Conservation (phyloP, 2,888 invertebrate genomes). For the Ecliptopera silaceata region DNA sequence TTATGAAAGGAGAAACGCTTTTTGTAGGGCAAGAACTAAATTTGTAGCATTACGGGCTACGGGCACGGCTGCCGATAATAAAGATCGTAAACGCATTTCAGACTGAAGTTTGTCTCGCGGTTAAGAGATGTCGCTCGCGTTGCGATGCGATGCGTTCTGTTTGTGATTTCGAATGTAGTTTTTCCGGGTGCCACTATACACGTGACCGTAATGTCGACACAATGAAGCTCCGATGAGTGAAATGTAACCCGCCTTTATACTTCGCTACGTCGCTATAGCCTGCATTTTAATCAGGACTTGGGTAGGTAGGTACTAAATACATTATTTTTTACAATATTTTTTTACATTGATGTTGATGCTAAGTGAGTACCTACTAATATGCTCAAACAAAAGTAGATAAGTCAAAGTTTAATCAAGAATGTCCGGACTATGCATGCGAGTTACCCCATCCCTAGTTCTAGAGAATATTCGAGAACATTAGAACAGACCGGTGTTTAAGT, state of each 20-base stretch:
- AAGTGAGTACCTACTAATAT: too few species aligned
- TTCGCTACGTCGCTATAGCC: constrained; percentile 8
- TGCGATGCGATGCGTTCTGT: constrained; percentile 45
- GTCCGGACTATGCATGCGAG: too few species aligned
- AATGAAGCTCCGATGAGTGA: constrained; percentile 44
- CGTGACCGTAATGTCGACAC: constrained; percentile 43
- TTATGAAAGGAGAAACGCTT: constrained; percentile 83
- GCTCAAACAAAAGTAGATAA: too few species aligned
- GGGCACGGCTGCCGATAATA: constrained; percentile 78
- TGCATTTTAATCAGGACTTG: constrained; percentile 10
- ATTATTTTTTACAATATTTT: too few species aligned
- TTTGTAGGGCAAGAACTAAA: constrained; percentile 84
- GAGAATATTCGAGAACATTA: too few species aligned
- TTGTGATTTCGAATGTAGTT: constrained; percentile 37
- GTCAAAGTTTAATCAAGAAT: too few species aligned
- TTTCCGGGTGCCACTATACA: constrained; percentile 46
- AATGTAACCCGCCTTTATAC: constrained; percentile 26
- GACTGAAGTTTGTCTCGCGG: constrained; percentile 74
- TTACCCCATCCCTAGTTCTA: too few species aligned
- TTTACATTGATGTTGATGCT: too few species aligned
- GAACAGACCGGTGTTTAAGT: too few species aligned
- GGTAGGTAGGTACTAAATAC: background rate
- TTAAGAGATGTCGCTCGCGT: constrained; percentile 75
- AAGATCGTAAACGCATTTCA: constrained; percentile 80
- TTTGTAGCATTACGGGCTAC: constrained; percentile 81